phyloP scores from a whole-genome alignment of 2,888 invertebrate genomes.

The Acanthosoma haemorrhoidale region DNA sequence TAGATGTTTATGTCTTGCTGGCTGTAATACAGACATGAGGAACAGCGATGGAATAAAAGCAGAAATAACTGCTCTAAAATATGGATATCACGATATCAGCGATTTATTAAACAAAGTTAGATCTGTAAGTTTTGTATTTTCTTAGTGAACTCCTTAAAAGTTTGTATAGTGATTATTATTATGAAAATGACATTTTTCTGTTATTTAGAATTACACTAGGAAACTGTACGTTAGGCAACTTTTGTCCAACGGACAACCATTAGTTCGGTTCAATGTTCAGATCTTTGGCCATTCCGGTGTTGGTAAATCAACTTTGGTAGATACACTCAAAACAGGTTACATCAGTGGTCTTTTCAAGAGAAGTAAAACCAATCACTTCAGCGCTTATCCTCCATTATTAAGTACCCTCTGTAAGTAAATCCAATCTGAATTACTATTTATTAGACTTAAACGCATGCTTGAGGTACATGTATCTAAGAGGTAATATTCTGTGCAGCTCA shows the following conservation, averaged over 20 bases:
- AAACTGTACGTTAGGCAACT: conserved; percentile 59
- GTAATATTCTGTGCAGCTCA: conserved; percentile 46
- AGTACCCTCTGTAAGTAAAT: conserved; percentile 31
- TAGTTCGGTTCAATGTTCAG: conserved; percentile 60
- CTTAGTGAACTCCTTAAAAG: conserved; percentile 42
- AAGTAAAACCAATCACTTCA: conserved; percentile 46
- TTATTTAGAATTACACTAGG: conserved; percentile 41
- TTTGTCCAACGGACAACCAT: conserved; percentile 54
- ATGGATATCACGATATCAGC: conserved; percentile 64
- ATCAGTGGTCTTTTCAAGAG: conserved; percentile 61
- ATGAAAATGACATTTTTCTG: neutral
- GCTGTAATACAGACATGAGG: conserved; percentile 61
- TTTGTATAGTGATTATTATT: neutral
- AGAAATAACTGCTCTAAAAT: conserved; percentile 70
- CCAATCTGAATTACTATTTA: neutral
- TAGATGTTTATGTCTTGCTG: conserved; percentile 63
- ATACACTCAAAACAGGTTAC: conserved; percentile 61
- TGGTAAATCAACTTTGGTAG: conserved; percentile 65
- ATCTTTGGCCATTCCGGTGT: conserved; percentile 66
- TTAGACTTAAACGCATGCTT: neutral
- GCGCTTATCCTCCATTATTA: conserved; percentile 34
- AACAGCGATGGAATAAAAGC: conserved; percentile 67
- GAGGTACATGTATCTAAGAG: neutral
- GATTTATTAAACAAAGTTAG: conserved; percentile 60
- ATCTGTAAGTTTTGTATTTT: conserved; percentile 54